phyloP scores from a whole-genome alignment of 2,797 vertebrate genomes.

The Liparis tanakae region DNA sequence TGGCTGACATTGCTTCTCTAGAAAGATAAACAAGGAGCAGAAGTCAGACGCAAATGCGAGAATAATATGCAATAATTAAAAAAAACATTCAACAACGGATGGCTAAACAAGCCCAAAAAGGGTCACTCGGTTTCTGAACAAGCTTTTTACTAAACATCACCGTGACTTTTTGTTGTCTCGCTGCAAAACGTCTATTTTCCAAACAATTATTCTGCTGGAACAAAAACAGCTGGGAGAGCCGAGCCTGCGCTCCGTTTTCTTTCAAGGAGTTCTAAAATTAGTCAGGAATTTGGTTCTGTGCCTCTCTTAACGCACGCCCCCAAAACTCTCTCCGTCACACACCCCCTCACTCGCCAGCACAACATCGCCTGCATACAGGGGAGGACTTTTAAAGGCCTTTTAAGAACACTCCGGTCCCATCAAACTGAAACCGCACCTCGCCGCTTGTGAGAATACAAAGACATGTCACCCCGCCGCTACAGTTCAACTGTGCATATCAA shows the following conservation, averaged over 20 bases:
- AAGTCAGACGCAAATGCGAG: background rate
- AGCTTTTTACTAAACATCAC: conserved; percentile 19
- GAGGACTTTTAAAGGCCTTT: conserved; percentile 53
- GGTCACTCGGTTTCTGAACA: background rate
- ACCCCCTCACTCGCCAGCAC: conserved; percentile 65
- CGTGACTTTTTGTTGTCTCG: conserved; percentile 7
- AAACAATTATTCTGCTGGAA: conserved; percentile 43
- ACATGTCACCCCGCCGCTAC: conserved; percentile 5
- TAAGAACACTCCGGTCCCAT: conserved; percentile 21
- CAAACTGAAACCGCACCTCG: conserved; percentile 20
- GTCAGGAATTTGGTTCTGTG: conserved; percentile 80
- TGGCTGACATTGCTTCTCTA: conserved; percentile 15
- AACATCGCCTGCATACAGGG: conserved; percentile 57
- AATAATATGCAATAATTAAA: background rate
- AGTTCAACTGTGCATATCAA: background rate
- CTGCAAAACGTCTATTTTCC: conserved; percentile 33
- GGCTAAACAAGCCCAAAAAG: background rate
- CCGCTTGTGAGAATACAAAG: conserved; percentile 33
- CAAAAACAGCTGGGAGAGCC: conserved; percentile 66
- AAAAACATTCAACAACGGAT: background rate
- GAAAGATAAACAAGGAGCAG: conserved; percentile 38
- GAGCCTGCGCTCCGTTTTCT: conserved; percentile 70
- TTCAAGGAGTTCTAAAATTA: conserved; percentile 85
- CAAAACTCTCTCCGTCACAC: conserved; percentile 61
- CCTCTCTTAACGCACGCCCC: conserved; percentile 63